A percentile compares a stretch with the other conserved stretches of the same genome.
These are phyloP conservation scores for Cryptoblepharus egeriae DNA, from an alignment of 2,797 vertebrate genomes.

Conservation along the genomic window DNA sequence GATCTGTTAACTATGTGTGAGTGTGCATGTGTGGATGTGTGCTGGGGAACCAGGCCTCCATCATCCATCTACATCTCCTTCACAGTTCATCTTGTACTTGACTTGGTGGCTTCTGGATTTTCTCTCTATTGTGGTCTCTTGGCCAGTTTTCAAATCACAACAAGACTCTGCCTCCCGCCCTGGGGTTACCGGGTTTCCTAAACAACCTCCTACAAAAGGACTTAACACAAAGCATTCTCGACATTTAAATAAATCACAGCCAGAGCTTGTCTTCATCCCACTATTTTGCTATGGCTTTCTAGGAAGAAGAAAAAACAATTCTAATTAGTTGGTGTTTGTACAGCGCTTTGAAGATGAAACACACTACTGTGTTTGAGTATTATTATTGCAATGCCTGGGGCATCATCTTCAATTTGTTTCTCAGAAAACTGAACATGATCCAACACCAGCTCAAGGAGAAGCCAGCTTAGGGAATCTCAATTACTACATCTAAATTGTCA, in stretches of 20 bases:
- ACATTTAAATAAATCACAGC: conserved; percentile 65
- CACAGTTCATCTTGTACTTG: too few relatives aligned
- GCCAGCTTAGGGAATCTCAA: background rate
- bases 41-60: background rate
- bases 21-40: accelerated
- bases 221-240: conserved; percentile 53
- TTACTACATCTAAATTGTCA: background rate
- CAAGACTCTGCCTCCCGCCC: conserved; percentile 38
- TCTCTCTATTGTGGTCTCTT: conserved; percentile 27
- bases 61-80: background rate
- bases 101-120: background rate
- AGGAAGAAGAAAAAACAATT: conserved; percentile 51
- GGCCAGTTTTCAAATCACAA: conserved; percentile 14
- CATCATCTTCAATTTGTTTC: conserved; percentile 23
- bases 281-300: conserved; percentile 44
- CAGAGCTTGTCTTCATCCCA: conserved; percentile 38
- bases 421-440: conserved; percentile 47
- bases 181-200: conserved; percentile 48
- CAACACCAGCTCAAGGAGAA: background rate
- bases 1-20: background rate
- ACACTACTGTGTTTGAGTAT: conserved; percentile 60
- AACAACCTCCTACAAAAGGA: conserved; percentile 52
- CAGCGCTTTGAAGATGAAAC: conserved; percentile 73
- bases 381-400: conserved; percentile 46
- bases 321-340: conserved; percentile 63